Evolutionary conservation across 2,888 invertebrate genomes (phyloP), one percentile per base, ranked within the genome.

Genomic region (Orthosia gothica): DNA sequence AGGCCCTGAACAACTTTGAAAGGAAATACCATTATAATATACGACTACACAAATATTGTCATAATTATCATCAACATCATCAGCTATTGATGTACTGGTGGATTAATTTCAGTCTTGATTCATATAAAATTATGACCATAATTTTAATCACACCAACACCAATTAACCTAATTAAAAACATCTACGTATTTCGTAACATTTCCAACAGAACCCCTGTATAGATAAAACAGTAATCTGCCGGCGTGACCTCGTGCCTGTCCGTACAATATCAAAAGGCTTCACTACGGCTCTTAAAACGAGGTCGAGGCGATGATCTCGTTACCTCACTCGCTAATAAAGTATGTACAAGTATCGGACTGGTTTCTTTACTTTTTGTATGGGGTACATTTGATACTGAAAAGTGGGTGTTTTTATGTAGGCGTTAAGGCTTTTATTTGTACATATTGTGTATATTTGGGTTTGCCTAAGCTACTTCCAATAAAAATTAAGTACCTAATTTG

Each of bases 241-340:
- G 32, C 73, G 68, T 66, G 57, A 69, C 74, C 74, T 79, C 82
- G 72, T 79, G 40, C 15, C 63, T 59, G 70, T 78, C 71, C 64
- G 18, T 69, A 82, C 73, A 81, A 79, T 87, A 84, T 79, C 73
- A 82, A 87, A 87, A 84, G 87, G 87, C 87, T 87, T 87, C 87
- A 65, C 79, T 52, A 62, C 69, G 70, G 70, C 70, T 86, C 70
- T 26, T 69, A 61, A 70, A 82, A 84, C 73, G 80, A 87, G 87
- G 87, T 83, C 84, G 70, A 32, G 59, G 23, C 77, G 80, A 64
- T 87, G 87, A 87, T 87, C 87, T 86, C 74, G 75, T 87, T 87
- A 87, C 85, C 66, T 70, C 66, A 70, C 65, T 45, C 55, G 79
- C 79, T 82, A 83, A 79, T 74, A 82, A 82, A 66, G 50, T 79